phyloP scores from a whole-genome alignment of 2,888 invertebrate genomes.

The Scotopteryx bipunctaria region DNA sequence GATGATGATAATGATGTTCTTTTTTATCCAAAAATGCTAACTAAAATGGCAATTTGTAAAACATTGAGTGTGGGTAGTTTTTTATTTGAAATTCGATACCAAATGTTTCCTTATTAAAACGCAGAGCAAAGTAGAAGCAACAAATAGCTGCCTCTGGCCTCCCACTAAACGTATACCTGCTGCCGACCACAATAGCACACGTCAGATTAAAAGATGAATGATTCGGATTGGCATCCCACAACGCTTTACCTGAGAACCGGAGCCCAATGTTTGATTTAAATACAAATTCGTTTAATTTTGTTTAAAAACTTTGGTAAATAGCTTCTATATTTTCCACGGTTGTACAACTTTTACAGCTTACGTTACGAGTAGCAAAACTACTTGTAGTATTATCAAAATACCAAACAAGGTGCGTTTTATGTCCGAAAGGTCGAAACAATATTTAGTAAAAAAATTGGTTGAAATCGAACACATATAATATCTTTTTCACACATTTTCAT shows the following conservation, averaged over 20 bases:
- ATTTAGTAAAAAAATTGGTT: too few relatives aligned
- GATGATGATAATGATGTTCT: too few relatives aligned
- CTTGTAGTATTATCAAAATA: too few relatives aligned
- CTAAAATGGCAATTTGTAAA: too few relatives aligned
- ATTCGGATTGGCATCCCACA: constrained; percentile 69
- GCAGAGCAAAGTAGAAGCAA: constrained; percentile 39
- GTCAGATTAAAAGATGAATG: constrained; percentile 83
- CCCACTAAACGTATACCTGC: constrained; percentile 55
- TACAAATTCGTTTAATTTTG: constrained; percentile 26
- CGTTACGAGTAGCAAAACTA: too few relatives aligned
- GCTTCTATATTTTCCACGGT: background rate
- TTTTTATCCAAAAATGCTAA: too few relatives aligned
- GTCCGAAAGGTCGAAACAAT: too few relatives aligned
- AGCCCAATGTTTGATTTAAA: constrained; percentile 33
- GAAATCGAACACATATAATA: too few relatives aligned
- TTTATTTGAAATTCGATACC: constrained; percentile 14
- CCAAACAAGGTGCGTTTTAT: too few relatives aligned
- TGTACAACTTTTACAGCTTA: too few relatives aligned
- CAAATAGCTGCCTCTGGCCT: constrained; percentile 51
- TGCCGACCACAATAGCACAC: constrained; percentile 69
- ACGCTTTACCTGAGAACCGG: constrained; percentile 65
- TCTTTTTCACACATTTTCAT: too few relatives aligned
- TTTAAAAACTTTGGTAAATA: background rate
- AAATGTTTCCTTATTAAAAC: constrained; percentile 14
- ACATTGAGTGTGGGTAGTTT: background rate